Evolutionary conservation across 2,888 invertebrate species (phyloP).

Genomic region (Merodon equestris): DNA sequence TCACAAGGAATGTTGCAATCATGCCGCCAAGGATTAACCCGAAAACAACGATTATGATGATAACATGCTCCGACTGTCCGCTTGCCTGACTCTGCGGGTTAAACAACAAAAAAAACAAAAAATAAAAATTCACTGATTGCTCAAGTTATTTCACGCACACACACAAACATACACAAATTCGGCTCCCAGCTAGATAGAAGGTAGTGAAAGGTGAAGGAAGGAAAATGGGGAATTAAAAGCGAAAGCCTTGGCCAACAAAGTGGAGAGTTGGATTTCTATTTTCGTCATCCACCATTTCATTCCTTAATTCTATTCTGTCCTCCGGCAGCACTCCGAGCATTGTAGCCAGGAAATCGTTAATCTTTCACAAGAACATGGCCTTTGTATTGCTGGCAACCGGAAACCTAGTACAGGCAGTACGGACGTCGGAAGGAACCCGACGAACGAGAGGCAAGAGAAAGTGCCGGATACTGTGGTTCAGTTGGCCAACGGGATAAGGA

Average conservation of each 20-base stretch:
- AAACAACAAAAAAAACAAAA: background rate
- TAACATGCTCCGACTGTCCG: constrained; percentile 85
- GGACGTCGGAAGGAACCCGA: constrained; percentile 38
- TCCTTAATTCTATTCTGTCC: background rate
- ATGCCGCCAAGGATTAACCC: constrained; percentile 92
- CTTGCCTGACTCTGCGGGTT: constrained; percentile 72
- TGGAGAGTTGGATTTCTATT: constrained; percentile 7
- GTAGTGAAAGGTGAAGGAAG: too few species aligned
- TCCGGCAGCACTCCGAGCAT: constrained; percentile 18
- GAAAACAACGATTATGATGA: constrained; percentile 93
- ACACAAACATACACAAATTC: background rate
- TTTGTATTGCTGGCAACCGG: constrained; percentile 2
- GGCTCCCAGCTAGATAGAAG: too few species aligned
- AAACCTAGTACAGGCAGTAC: background rate
- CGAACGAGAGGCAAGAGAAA: background rate
- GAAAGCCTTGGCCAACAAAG: constrained; percentile 29
- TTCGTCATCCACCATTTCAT: background rate
- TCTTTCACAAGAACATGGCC: constrained; percentile 27
- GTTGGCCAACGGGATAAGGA: constrained; percentile 53
- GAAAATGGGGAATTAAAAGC: constrained; percentile 55
- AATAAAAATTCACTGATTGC: background rate
- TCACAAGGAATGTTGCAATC: constrained; percentile 92
- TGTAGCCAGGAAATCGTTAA: constrained; percentile 58
- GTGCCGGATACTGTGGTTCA: constrained; percentile 56
- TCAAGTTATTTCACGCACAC: too few species aligned